These are phyloP conservation scores for Cotesia glomerata DNA, from an alignment of 1,140 invertebrate species.

Conservation along the genomic window DNA sequence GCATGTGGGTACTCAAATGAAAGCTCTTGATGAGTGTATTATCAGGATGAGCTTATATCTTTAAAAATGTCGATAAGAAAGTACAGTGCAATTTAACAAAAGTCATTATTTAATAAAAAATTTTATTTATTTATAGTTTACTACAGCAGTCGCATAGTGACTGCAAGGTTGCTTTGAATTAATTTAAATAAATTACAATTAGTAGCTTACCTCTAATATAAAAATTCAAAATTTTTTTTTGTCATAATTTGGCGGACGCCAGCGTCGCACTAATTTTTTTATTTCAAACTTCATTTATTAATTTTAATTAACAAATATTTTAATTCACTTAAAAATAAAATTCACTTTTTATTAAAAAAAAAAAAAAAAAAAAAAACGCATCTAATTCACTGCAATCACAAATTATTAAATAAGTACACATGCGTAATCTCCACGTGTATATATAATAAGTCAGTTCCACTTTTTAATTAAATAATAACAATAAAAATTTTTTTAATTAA, in stretches of 20 bases:
- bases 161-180: neutral
- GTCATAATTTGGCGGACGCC: conserved; percentile 29
- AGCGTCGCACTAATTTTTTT: conserved; percentile 31
- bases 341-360: neutral
- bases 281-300: conserved; percentile 33
- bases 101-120: too few species aligned
- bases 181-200: neutral
- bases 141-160: neutral
- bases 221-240: neutral
- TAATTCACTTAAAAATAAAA: neutral
- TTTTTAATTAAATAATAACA: too few species aligned
- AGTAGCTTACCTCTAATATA: neutral
- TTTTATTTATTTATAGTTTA: too few species aligned
- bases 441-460: too few species aligned
- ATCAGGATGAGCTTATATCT: too few species aligned
- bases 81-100: too few species aligned
- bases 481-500: neutral
- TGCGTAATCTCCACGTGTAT: too few species aligned
- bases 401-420: neutral
- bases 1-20: too few species aligned
- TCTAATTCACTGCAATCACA: neutral
- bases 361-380: neutral
- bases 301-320: neutral
- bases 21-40: too few species aligned
- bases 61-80: too few species aligned